Evolutionary conservation across 2,888 invertebrate species (phyloP).

Genomic region (Piscicola geometra): DNA sequence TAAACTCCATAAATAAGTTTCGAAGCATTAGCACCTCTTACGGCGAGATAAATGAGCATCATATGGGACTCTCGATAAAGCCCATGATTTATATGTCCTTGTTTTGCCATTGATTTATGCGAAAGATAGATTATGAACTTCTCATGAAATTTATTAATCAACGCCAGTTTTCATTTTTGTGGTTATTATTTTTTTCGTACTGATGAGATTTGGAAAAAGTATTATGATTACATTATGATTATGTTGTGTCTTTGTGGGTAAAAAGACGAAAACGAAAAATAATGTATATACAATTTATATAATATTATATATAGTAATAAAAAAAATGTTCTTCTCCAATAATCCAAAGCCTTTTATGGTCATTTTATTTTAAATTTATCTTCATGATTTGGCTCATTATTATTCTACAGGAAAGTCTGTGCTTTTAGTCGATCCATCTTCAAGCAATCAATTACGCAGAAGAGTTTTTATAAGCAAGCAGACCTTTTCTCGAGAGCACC

Average conservation of each 20-base stretch:
- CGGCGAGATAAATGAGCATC: conserved; percentile 1
- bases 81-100: not conserved
- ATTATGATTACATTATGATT: not conserved
- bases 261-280: not conserved
- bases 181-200: not conserved
- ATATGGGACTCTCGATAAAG: conserved; percentile 10
- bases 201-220: not conserved
- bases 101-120: conserved; percentile 16
- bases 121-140: conserved; percentile 2
- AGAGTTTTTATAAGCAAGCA: conserved; percentile 13
- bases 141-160: not conserved
- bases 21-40: not conserved
- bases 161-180: not conserved
- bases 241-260: too few relatives aligned
- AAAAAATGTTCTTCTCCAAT: not conserved
- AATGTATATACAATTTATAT: not conserved
- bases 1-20: not conserved
- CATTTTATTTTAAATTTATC: too few relatives aligned
- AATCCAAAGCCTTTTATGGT: too few relatives aligned
- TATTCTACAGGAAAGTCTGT: not conserved
- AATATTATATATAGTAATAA: not conserved
- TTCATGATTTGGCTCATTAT: conserved; percentile 4
- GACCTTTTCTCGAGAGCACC: not conserved
- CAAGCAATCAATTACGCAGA: conserved; percentile 6
- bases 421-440: conserved; percentile 9